Evolutionary conservation across 2,113 vertebrate genomes (phyloP).

Genomic region (Delphinapterus leucas): DNA sequence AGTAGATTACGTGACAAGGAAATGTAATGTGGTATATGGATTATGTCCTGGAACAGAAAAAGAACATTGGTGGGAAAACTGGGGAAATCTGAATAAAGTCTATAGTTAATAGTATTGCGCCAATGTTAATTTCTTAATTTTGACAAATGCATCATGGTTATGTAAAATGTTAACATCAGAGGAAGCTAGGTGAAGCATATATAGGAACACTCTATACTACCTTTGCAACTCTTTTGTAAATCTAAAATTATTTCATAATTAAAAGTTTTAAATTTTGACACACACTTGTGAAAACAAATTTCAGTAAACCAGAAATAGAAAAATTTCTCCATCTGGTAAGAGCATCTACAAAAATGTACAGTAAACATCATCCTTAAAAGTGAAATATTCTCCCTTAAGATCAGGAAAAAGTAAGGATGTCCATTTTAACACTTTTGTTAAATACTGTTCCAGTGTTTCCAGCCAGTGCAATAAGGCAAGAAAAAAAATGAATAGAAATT

Average conservation of each 20-base stretch:
- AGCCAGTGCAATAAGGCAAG: constrained; percentile 22
- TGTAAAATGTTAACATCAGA: background rate
- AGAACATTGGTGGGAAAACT: background rate
- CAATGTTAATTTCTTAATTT: background rate
- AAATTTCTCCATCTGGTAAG: background rate
- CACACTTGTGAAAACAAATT: background rate
- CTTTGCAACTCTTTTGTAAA: background rate
- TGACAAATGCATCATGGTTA: background rate
- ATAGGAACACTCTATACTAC: background rate
- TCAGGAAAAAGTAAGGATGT: background rate
- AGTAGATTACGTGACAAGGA: background rate
- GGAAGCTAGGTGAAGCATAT: background rate
- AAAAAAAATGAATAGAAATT: background rate
- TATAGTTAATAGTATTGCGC: background rate
- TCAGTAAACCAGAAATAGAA: background rate
- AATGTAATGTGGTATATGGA: background rate
- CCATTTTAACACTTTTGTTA: background rate
- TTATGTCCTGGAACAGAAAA: background rate
- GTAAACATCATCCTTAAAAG: background rate
- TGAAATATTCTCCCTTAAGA: background rate
- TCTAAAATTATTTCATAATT: background rate
- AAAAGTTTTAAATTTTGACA: background rate
- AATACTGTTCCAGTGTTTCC: background rate
- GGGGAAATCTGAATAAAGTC: background rate
- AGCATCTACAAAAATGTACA: background rate